These are phyloP conservation scores for Drosophila lowei DNA, from an alignment of 1,140 invertebrate genomes.

Conservation along the genomic window DNA sequence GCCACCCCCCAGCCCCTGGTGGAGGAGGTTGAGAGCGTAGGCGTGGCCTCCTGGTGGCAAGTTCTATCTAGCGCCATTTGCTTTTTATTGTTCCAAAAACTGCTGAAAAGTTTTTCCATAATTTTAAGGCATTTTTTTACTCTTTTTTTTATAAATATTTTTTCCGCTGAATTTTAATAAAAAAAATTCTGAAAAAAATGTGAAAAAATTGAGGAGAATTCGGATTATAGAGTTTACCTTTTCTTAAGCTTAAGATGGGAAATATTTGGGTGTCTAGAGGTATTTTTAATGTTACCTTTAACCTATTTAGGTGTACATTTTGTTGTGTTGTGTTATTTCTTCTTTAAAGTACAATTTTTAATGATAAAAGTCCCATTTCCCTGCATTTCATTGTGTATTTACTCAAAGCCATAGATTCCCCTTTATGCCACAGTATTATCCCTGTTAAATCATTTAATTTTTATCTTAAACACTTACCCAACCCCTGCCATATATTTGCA, in stretches of 20 bases:
- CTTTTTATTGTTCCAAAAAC: conserved; percentile 75
- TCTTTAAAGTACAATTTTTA: too few species aligned
- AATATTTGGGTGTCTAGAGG: not conserved
- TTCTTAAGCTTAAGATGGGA: not conserved
- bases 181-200: conserved; percentile 32
- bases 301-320: too few species aligned
- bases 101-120: conserved; percentile 76
- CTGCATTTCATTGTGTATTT: too few species aligned
- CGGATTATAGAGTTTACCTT: not conserved
- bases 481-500: too few species aligned
- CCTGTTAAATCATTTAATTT: too few species aligned
- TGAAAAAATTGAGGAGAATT: not conserved
- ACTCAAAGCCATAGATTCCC: too few species aligned
- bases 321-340: too few species aligned
- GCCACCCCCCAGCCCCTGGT: not conserved
- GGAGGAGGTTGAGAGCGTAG: conserved; percentile 18
- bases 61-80: conserved; percentile 72
- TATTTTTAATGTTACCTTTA: not conserved
- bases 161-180: conserved; percentile 13
- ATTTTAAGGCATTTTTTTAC: conserved; percentile 51
- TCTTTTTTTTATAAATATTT: conserved; percentile 24
- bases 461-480: too few species aligned
- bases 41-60: conserved; percentile 53
- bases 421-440: too few species aligned
- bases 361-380: too few species aligned